Base-by-base conservation (phyloP, 2,888 invertebrate genomes). In the Archaeoteleia sp. region DNA sequence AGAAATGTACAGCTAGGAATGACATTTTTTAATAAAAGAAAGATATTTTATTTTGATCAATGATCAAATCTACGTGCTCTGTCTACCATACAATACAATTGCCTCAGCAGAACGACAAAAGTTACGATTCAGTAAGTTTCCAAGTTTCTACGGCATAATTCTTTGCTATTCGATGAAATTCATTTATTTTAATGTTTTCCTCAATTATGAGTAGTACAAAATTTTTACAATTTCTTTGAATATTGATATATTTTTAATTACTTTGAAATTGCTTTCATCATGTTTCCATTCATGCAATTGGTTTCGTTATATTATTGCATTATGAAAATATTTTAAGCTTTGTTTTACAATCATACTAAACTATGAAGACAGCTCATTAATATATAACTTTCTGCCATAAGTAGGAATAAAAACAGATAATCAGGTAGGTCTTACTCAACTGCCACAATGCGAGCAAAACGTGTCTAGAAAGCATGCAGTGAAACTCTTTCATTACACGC, bases 381-480 rank as follows among this genome's bases (percentile, higher is more conserved):
- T 60, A 49, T 45, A 58, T 63, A 68, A 68, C 63, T 68, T 68
- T 68, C 63, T 60, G 54, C 49, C 63, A 53, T 69, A 51, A 65
- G 13, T 49, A 53, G 46, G 35, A 61, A 29, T 45, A 55, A 60
- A 58, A 66, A 66, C 25, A 63, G 58, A 66, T 63, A 66, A 66
- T 58, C 49, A 66, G 43, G 37, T 57, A 32, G 42, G 65, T 71
- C 67, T 71, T 71, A 66, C 71, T 66, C 63, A 69, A 71, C 57
- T 57, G 55, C 67, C 32, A 55, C 68, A 62, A 67, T 58, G 57
- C 67, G 60, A 62, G 58, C 65, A 73, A 78, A 79, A 74, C 78
- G 79, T 80, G 79, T 74, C 77, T 82, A 82, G 82, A 82, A 82
- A 82, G 82, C 82, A 82, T 82, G 81, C 74, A 76, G 79, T 81